Percentiles rank a stretch among this genome's conserved stretches.
These are phyloP conservation scores for Girardia tigrina DNA, from an alignment of 2,888 invertebrate genomes.

Conservation along the genomic window DNA sequence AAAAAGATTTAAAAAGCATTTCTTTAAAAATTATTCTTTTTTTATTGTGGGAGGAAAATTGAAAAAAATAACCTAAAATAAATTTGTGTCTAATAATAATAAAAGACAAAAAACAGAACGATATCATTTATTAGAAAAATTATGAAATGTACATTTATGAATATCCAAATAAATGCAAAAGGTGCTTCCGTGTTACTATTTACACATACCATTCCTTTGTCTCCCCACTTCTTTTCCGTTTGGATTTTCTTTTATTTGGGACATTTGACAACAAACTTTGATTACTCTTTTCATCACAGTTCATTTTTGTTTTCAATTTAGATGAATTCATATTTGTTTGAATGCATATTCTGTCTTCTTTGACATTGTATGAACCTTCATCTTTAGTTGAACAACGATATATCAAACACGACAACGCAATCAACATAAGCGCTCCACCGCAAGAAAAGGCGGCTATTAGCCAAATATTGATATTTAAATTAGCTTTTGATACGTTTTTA, in stretches of 20 bases:
- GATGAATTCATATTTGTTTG: not conserved
- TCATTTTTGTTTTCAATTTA: not conserved
- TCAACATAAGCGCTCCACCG: constrained; percentile 67
- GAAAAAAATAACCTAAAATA: too few species aligned
- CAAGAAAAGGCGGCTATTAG: constrained; percentile 76
- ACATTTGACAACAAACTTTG: not conserved
- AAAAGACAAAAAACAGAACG: too few species aligned
- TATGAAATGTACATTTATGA: not conserved
- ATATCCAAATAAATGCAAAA: constrained; percentile 6
- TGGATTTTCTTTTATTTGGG: not conserved
- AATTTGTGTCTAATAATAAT: too few species aligned
- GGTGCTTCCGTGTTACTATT: not conserved
- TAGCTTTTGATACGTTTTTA: constrained; percentile 28
- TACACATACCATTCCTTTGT: constrained; percentile 19
- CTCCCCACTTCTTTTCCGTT: not conserved
- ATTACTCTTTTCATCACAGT: not conserved
- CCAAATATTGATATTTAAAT: constrained; percentile 42
- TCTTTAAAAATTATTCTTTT: too few species aligned
- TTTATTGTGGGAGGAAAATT: too few species aligned
- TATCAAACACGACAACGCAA: constrained; percentile 65
- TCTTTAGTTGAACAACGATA: constrained; percentile 55
- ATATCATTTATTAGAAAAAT: not conserved
- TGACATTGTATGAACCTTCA: constrained; percentile 79
- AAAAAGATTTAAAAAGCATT: too few species aligned
- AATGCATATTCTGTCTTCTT: constrained; percentile 58